Conservation (phyloP, 2,888 invertebrate genomes). For the Chalcis sispes region DNA sequence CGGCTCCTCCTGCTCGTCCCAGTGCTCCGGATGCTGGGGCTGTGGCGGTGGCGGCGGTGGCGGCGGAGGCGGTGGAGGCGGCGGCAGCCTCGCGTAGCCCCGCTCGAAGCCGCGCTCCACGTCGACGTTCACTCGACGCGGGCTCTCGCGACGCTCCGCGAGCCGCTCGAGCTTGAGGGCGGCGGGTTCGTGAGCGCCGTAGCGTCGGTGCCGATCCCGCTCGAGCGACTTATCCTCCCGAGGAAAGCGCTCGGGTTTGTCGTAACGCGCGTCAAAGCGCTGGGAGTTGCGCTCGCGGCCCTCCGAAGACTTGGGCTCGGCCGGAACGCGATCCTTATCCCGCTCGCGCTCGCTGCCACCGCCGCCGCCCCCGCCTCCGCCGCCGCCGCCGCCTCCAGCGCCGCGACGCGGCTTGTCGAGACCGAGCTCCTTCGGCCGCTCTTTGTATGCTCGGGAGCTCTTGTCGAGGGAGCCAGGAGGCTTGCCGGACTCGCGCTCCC, state of each 20-base stretch:
- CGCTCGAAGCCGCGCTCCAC: constrained; percentile 42
- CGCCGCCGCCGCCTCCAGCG: no score
- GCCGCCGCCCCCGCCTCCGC: background rate
- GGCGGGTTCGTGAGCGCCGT: constrained; percentile 61
- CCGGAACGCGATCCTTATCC: constrained; percentile 64
- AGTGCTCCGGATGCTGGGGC: constrained; percentile 66
- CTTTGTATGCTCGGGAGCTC: constrained; percentile 60
- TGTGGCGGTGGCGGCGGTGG: constrained; percentile 26
- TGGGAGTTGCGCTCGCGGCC: background rate
- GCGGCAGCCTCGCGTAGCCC: constrained; percentile 19
- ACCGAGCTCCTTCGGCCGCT: constrained; percentile 43
- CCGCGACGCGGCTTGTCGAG: constrained; percentile 58
- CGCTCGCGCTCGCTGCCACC: constrained; percentile 60
- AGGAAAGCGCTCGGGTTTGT: constrained; percentile 3
- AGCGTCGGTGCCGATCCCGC: constrained; percentile 67
- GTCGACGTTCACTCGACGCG: constrained; percentile 23
- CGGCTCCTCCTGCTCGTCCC: constrained; percentile 72
- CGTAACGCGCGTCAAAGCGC: constrained; percentile 8
- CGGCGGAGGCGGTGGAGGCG: constrained; percentile 36
- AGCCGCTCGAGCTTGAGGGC: constrained; percentile 68
- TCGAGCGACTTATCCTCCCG: constrained; percentile 61
- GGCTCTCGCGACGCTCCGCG: constrained; percentile 67
- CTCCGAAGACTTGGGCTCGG: background rate
- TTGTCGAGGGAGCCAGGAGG: constrained; percentile 59
- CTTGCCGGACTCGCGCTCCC: constrained; percentile 67